Conservation (phyloP, 2,797 vertebrate genomes). For the Poecilia gillii region DNA sequence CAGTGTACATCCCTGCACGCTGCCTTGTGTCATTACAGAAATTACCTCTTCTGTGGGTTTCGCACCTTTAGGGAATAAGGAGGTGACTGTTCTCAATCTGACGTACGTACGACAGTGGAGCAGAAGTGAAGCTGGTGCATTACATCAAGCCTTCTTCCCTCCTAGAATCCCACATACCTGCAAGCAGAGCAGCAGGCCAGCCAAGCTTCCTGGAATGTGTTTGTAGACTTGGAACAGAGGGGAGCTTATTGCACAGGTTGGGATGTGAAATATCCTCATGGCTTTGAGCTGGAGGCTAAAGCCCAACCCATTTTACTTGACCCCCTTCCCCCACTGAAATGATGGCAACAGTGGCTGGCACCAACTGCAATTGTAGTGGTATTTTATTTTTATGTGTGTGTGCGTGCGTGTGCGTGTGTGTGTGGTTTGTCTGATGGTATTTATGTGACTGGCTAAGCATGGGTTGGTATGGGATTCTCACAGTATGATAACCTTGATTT, state of each 20-base stretch:
- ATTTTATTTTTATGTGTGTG: constrained; percentile 22
- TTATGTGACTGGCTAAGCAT: not conserved
- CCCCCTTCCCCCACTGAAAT: constrained; percentile 62
- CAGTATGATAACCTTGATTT: not conserved
- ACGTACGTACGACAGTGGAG: constrained; percentile 23
- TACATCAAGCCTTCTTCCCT: constrained; percentile 35
- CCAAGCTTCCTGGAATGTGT: constrained; percentile 46
- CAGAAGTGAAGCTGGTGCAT: constrained; percentile 37
- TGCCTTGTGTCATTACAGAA: not conserved
- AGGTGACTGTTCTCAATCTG: constrained; percentile 18
- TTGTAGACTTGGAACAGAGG: constrained; percentile 33
- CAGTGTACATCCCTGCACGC: constrained; percentile 1
- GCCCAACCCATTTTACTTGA: constrained; percentile 60
- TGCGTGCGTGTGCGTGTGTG: constrained; percentile 9
- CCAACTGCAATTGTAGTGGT: constrained; percentile 53
- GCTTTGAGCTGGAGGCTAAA: constrained; percentile 58
- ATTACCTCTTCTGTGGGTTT: constrained; percentile 4
- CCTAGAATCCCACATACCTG: constrained; percentile 64
- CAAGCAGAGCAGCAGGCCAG: constrained; percentile 38
- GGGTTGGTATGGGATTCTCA: not conserved
- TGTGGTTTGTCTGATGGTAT: constrained; percentile 17
- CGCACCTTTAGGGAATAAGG: constrained; percentile 17
- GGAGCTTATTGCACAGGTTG: constrained; percentile 56
- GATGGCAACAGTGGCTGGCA: constrained; percentile 65
- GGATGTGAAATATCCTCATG: constrained; percentile 62